phyloP scores from a whole-genome alignment of 2,113 vertebrate genomes.

The Lota lota region DNA sequence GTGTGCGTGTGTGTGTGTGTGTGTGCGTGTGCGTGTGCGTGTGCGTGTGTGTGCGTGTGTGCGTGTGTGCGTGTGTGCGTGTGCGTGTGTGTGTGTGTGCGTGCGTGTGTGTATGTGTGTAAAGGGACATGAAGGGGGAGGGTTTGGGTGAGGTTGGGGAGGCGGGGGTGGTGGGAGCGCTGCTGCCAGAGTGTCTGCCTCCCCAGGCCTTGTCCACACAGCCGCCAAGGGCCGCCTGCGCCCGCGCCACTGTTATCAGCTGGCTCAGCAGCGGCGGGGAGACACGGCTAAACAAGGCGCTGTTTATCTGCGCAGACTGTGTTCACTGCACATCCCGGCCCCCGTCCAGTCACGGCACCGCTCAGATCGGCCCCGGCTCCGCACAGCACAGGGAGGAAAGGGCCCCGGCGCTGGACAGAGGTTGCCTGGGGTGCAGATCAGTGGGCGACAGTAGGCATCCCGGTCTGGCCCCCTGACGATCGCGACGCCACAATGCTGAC shows the following conservation, averaged over 20 bases:
- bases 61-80: slow-evolving; percentile 56
- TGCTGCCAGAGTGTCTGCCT: slow-evolving; percentile 87
- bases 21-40: background rate
- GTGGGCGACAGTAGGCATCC: too few species aligned
- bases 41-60: background rate
- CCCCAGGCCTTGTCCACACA: slow-evolving; percentile 78
- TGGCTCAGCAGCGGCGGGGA: slow-evolving; percentile 78
- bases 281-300: slow-evolving; percentile 81
- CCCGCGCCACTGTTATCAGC: slow-evolving; percentile 80
- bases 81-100: background rate
- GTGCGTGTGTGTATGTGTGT: background rate
- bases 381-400: slow-evolving; percentile 74
- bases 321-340: slow-evolving; percentile 77
- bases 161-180: slow-evolving; percentile 37
- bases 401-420: slow-evolving; percentile 26
- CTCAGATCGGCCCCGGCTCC: slow-evolving; percentile 81
- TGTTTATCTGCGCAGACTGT: slow-evolving; percentile 86
- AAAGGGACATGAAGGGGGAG: background rate
- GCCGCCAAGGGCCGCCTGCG: slow-evolving; percentile 75
- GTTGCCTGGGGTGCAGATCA: too few species aligned
- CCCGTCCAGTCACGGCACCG: slow-evolving; percentile 80
- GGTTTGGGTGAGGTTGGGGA: slow-evolving; percentile 42
- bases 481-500: too few species aligned
- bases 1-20: background rate
- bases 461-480: too few species aligned